A percentile compares a stretch with the other conserved stretches of the same genome.
phyloP scores from a whole-genome alignment of 2,113 vertebrate species.

The Eolophus roseicapilla region DNA sequence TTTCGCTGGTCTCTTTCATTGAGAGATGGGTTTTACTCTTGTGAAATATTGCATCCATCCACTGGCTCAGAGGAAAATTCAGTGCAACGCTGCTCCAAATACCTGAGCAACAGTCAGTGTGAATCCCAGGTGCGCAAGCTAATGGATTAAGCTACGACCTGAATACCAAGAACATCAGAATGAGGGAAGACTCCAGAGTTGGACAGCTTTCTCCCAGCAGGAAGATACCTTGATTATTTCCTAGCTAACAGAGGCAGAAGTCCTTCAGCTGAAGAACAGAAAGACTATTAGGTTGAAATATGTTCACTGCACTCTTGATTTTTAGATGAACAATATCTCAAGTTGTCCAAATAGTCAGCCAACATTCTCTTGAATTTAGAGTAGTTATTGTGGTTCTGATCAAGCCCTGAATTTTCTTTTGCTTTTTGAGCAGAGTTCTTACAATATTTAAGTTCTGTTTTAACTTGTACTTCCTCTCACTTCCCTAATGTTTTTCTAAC shows the following conservation, averaged over 20 bases:
- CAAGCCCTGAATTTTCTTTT: background rate
- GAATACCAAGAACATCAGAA: background rate
- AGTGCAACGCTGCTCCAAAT: background rate
- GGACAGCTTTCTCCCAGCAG: background rate
- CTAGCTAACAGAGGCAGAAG: background rate
- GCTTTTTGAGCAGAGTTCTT: background rate
- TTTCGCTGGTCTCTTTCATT: background rate
- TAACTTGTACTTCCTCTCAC: background rate
- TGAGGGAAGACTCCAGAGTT: background rate
- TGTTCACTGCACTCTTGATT: background rate
- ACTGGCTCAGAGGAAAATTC: background rate
- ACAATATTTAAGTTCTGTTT: background rate
- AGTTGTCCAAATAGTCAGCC: background rate
- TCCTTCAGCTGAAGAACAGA: background rate
- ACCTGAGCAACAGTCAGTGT: background rate
- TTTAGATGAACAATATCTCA: background rate
- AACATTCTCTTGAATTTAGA: background rate
- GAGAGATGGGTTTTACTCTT: background rate
- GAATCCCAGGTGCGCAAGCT: background rate
- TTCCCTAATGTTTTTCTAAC: background rate
- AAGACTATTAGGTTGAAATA: background rate
- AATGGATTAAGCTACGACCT: background rate
- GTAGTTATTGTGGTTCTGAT: background rate
- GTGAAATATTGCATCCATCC: background rate
- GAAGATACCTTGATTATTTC: background rate